Evolutionary conservation across 2,888 invertebrate genomes (phyloP), one percentile per base, ranked within the genome.

Genomic region (Eledone cirrhosa): DNA sequence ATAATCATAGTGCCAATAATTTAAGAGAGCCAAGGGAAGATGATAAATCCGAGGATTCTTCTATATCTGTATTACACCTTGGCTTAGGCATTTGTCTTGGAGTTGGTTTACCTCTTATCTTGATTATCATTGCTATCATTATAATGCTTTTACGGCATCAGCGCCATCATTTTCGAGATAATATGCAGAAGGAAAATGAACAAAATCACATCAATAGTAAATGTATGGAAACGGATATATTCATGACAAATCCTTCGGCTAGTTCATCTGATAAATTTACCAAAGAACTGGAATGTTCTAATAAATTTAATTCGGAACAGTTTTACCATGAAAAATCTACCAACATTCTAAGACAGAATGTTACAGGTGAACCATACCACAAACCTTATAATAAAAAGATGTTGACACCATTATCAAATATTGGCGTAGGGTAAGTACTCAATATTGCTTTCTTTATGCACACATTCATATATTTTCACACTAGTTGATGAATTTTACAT

Each of bases 141-240:
- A 84, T 89, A 79, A 81, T 89, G 31, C 80, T 96, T 89, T 95
- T 95, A 91, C 93, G 96, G 92, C 94, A 96, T 89, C 93, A 95
- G 82, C 93, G 95, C 48, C 80, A 80, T 48, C 80, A 77, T 96
- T 91, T 96, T 95, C 83, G 96, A 69, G 83, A 85, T 53, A 81
- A 96, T 90, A 96, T 96, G 78, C 93, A 96, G 75, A 94, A 96
- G 81, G 97, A 97, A 92, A 97, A 97, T 91, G 96, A 97, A 88
- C 95, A 96, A 88, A 97, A 97, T 92, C 95, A 96, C 47, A 90
- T 90, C 82, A 93, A 91, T 87, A 91, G 90, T 83, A 89, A 88
- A 83, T 59, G 59, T 81, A 80, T 83, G 69, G 85, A 86, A 77
- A 84, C 86, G 48, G 83, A 85, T 77, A 86, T 86, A 77, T 85